Conservation (phyloP, 2,113 vertebrate genomes). For the Phyllostomus discolor region DNA sequence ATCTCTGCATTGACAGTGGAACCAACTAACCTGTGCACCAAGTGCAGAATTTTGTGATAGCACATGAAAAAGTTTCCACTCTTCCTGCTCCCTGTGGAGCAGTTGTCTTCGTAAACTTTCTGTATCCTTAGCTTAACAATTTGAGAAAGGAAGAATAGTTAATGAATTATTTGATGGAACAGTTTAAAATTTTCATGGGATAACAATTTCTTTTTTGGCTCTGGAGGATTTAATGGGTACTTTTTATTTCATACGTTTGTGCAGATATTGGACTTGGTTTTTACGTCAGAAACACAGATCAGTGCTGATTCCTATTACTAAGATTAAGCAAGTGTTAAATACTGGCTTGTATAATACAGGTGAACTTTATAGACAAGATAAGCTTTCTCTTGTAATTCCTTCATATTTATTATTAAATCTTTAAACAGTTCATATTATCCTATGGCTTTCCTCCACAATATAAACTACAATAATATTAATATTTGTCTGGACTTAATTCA, state of each 20-base stretch:
- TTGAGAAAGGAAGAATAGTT: background rate
- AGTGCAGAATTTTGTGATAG: background rate
- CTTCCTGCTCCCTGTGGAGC: background rate
- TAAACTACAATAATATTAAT: background rate
- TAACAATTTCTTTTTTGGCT: background rate
- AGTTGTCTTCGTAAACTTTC: background rate
- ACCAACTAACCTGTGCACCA: background rate
- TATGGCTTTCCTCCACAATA: background rate
- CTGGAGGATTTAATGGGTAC: background rate
- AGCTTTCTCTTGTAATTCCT: background rate
- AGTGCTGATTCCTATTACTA: background rate
- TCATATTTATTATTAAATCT: background rate
- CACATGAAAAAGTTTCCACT: background rate
- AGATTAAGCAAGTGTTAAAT: background rate
- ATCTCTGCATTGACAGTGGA: background rate
- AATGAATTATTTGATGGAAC: background rate
- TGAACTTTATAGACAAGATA: background rate
- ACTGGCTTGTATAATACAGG: background rate
- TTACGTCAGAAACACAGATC: background rate
- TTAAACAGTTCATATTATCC: background rate
- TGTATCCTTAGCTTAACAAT: background rate
- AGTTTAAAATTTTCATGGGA: background rate
- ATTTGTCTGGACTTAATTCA: background rate
- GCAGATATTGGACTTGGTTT: background rate
- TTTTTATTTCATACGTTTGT: background rate